phyloP scores from a whole-genome alignment of 2,888 invertebrate genomes.

The Ametastegia equiseti region DNA sequence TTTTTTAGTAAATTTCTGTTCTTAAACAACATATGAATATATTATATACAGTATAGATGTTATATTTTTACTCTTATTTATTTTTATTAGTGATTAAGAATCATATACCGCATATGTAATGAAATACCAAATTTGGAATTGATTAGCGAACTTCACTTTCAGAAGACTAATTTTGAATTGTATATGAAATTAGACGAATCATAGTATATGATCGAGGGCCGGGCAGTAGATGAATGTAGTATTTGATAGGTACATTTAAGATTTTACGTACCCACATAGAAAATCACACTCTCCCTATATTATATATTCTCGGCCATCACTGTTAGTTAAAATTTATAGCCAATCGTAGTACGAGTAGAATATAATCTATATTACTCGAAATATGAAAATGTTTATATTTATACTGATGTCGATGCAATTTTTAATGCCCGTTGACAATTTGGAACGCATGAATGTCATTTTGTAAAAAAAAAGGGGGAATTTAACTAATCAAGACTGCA shows the following conservation, averaged over 20 bases:
- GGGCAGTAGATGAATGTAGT: conserved; percentile 19
- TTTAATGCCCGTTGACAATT: conserved; percentile 29
- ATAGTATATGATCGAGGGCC: conserved; percentile 23
- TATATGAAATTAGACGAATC: not conserved
- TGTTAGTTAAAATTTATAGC: conserved; percentile 38
- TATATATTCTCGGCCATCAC: conserved; percentile 22
- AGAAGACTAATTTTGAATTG: not conserved
- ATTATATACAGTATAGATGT: conserved; percentile 10
- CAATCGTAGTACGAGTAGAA: not conserved
- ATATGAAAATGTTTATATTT: conserved; percentile 46
- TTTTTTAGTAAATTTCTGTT: conserved; percentile 7
- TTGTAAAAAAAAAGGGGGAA: conserved; percentile 51
- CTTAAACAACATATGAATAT: too few relatives aligned
- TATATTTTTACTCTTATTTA: conserved; percentile 37
- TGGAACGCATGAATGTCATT: conserved; percentile 34
- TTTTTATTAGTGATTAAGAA: conserved; percentile 6
- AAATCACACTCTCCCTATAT: conserved; percentile 11
- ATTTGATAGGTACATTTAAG: conserved; percentile 2
- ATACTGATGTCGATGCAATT: conserved; percentile 40
- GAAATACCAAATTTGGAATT: conserved; percentile 37
- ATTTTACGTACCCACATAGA: not conserved
- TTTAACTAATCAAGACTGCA: conserved; percentile 71
- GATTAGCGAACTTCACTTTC: conserved; percentile 29
- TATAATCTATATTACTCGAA: conserved; percentile 15
- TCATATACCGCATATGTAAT: conserved; percentile 22